Percentiles rank a stretch among this genome's conserved stretches.
phyloP scores from a whole-genome alignment of 2,888 invertebrate genomes.

The Aphodius granarius region DNA sequence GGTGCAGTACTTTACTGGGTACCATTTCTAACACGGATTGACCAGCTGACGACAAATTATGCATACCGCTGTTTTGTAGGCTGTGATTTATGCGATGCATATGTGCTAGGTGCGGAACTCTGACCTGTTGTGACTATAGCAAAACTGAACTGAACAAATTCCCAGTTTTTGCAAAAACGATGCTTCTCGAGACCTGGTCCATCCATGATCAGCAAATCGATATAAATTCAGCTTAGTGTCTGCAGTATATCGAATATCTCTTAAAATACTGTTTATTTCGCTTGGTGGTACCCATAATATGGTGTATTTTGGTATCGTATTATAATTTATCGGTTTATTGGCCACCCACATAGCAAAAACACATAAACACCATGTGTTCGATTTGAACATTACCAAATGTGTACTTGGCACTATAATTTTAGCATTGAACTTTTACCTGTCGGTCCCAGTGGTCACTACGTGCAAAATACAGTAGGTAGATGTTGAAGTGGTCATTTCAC shows the following conservation, averaged over 20 bases:
- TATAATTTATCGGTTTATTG: not conserved
- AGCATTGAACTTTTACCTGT: not conserved
- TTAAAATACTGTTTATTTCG: not conserved
- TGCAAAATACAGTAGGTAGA: not conserved
- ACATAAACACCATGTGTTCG: not conserved
- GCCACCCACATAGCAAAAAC: not conserved
- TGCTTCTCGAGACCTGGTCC: not conserved
- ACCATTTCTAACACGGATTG: not conserved
- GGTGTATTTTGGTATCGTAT: not conserved
- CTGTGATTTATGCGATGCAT: not conserved
- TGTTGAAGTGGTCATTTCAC: not conserved
- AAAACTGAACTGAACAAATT: no score
- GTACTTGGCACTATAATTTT: not conserved
- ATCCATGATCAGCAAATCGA: not conserved
- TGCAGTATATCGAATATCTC: not conserved
- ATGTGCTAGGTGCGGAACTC: not conserved
- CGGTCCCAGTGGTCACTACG: not conserved
- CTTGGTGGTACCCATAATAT: not conserved
- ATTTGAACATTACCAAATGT: not conserved
- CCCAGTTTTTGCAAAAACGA: no score
- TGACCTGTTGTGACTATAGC: no score
- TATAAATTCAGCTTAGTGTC: not conserved
- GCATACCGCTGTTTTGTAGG: not conserved
- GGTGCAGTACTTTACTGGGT: not conserved
- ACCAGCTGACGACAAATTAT: not conserved